Evolutionary conservation across 1,140 invertebrate genomes (phyloP), one percentile per base, ranked within the genome.

Genomic region (Phthorimaea operculella): DNA sequence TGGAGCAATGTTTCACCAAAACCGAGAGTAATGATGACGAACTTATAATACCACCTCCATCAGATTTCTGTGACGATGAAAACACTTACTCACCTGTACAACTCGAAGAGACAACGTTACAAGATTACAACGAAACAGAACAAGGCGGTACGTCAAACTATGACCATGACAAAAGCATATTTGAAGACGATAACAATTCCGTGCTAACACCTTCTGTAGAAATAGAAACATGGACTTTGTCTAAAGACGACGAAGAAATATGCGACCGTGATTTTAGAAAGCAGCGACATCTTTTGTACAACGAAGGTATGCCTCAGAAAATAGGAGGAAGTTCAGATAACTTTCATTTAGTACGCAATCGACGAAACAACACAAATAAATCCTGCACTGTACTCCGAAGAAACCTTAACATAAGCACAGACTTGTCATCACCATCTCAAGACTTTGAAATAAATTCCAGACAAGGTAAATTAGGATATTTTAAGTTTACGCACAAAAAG

Each of bases 31-130:
- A 28, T 28, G 21, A 28, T 28, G 21, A 28, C 0, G 54, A 58
- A 39, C 62, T 61, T 17, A 59, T 78, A 34, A 70, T 79, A 48
- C 65, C 75, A 9, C 78, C 78, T 6, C 79, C 81, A n/a, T 36
- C 59, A 10, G 66, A 75, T 60, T 82, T 79, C 56, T 51, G 68
- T 54, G 74, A 81, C 56, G 74, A 81, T 58, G 15, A 64, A n/a
- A 16, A 21, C n/a, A n/a, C 3, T 39, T 39, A 39, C n/a, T 39
- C 36, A 9, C 36, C 36, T 39, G n/a, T 12, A 39, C 1, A 39
- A 39, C n/a, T 39, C n/a, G 12, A 15, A 47, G 45, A 47, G 8
- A 9, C 45, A 47, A 47, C 8, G 16, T 15, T 14, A 8, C 45
- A 9, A 2, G 8, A 16, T 47, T 47, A 47, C 45, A 28, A 6